A percentile compares a stretch with the other conserved stretches of the same genome.
Evolutionary conservation across 2,113 vertebrate species (phyloP).

Genomic region (Phoenicopterus ruber): DNA sequence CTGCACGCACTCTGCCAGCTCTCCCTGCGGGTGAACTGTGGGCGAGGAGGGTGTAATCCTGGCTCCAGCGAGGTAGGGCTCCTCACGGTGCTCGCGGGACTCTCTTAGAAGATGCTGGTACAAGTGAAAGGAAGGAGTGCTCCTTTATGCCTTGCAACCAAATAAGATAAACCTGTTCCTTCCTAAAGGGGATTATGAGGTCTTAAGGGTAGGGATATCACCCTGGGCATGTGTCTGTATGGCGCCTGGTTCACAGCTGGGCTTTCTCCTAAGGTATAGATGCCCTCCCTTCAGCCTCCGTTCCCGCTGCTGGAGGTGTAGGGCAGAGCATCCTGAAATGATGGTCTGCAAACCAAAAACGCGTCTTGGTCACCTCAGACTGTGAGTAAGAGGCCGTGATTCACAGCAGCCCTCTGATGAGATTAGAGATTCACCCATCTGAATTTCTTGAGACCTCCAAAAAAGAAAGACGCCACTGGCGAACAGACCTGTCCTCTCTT

Average conservation of each 20-base stretch:
- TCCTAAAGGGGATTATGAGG: neutral
- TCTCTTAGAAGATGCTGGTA: neutral
- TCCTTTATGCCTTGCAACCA: neutral
- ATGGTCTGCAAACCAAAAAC: neutral
- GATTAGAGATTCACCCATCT: neutral
- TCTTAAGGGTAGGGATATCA: neutral
- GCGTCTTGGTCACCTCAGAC: neutral
- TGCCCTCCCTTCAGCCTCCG: neutral
- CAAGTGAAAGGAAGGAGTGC: neutral
- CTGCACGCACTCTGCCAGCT: neutral
- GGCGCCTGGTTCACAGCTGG: neutral
- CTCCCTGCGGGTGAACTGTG: neutral
- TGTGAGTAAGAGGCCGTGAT: neutral
- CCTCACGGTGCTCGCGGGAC: rapidly evolving
- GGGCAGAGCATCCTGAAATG: neutral
- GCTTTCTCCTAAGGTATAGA: neutral
- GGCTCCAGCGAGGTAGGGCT: neutral
- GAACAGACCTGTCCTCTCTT: neutral
- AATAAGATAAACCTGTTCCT: neutral
- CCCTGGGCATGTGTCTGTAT: neutral
- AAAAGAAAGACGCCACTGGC: neutral
- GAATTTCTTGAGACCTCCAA: neutral
- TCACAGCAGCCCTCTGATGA: neutral
- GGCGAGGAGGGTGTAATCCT: neutral
- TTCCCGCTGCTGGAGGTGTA: neutral